Conservation (phyloP, 2,113 vertebrate species). For the Mungos mungo region DNA sequence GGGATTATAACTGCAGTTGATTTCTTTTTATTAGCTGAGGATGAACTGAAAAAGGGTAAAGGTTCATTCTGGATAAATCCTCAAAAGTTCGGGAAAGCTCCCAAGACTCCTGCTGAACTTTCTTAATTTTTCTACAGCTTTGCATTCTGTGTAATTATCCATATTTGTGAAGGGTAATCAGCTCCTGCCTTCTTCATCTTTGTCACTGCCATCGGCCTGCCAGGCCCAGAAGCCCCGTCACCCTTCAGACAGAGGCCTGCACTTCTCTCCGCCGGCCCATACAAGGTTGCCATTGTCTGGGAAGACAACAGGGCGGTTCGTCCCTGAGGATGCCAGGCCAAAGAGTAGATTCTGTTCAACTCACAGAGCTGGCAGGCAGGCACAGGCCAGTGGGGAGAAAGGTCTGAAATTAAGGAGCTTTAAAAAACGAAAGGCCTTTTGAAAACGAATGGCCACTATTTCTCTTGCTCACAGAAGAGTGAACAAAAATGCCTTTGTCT, state of each 20-base stretch:
- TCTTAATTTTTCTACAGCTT: constrained; percentile 60
- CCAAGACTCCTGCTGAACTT: constrained; percentile 70
- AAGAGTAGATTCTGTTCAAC: not conserved
- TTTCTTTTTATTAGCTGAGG: constrained; percentile 69
- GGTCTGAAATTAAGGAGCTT: constrained; percentile 17
- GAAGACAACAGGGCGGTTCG: not conserved
- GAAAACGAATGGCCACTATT: constrained; percentile 25
- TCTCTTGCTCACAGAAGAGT: not conserved
- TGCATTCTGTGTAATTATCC: constrained; percentile 47
- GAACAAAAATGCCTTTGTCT: not conserved
- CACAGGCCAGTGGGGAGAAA: not conserved
- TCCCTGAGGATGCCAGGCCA: not conserved
- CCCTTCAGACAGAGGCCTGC: not conserved
- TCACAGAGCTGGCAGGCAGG: not conserved
- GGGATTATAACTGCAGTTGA: constrained; percentile 62
- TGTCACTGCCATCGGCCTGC: not conserved
- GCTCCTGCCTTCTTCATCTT: constrained; percentile 55
- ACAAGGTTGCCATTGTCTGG: constrained; percentile 8
- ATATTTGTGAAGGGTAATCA: constrained; percentile 66
- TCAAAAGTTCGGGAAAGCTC: constrained; percentile 68
- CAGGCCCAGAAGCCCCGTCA: constrained; percentile 44
- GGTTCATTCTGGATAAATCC: constrained; percentile 68
- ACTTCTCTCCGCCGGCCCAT: not conserved
- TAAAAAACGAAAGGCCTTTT: constrained; percentile 30
- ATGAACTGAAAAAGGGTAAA: constrained; percentile 66